Conservation (phyloP, 2,888 invertebrate genomes). For the Hoplodrina ambigua region DNA sequence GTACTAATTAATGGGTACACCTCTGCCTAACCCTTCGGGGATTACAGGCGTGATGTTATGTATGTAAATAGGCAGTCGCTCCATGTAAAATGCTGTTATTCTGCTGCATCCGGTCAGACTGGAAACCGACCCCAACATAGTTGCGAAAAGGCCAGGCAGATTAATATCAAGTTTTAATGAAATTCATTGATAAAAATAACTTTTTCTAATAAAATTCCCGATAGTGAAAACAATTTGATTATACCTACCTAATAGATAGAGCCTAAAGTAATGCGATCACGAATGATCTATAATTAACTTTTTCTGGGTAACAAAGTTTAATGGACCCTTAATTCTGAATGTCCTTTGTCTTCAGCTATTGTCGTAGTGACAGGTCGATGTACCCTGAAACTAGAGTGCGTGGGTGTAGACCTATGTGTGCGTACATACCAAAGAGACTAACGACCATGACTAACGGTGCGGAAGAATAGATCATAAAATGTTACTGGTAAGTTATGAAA, state of each 20-base stretch:
- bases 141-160: too few species aligned
- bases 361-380: conserved; percentile 11
- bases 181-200: neutral
- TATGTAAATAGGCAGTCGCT: too few species aligned
- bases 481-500: conserved; percentile 7
- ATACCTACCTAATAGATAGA: neutral
- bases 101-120: too few species aligned
- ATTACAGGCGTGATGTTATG: too few species aligned
- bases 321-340: conserved; percentile 12
- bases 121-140: too few species aligned
- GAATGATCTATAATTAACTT: conserved; percentile 6
- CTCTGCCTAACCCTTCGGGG: too few species aligned
- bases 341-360: conserved; percentile 22
- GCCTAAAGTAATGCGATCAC: neutral
- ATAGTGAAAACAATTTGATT: neutral
- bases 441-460: conserved; percentile 21
- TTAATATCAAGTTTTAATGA: too few species aligned
- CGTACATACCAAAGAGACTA: conserved; percentile 28
- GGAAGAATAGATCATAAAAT: conserved; percentile 49
- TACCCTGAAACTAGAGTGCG: conserved; percentile 27
- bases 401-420: conserved; percentile 8
- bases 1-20: too few species aligned
- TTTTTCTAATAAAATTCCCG: neutral
- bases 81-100: too few species aligned
- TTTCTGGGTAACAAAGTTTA: conserved; percentile 25